Evolutionary conservation across 2,797 vertebrate species (phyloP).

Genomic region (Dermochelys coriacea): DNA sequence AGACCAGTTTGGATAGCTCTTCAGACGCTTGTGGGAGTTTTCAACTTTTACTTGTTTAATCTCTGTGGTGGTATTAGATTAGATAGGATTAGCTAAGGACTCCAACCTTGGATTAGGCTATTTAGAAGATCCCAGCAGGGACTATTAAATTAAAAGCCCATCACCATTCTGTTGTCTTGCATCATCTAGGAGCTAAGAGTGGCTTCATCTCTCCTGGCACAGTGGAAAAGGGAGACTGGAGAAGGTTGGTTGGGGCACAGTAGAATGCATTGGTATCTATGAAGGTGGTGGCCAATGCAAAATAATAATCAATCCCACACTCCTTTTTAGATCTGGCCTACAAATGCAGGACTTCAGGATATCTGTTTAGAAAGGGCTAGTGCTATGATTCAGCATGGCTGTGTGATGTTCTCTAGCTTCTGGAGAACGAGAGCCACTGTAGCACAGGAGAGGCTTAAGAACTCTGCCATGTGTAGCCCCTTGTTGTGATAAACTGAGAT

Average conservation of each 20-base stretch:
- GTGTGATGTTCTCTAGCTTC: neutral
- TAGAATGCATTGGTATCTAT: neutral
- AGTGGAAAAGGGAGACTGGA: neutral
- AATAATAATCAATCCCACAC: neutral
- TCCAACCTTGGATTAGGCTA: neutral
- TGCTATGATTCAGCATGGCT: neutral
- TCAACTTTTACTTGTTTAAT: accelerated
- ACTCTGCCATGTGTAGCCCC: neutral
- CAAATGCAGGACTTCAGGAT: neutral
- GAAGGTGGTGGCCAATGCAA: neutral
- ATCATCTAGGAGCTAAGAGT: neutral
- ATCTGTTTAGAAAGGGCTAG: accelerated
- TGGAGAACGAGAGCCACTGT: neutral
- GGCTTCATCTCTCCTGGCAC: neutral
- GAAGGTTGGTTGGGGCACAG: neutral
- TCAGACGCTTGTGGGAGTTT: neutral
- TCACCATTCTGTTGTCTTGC: neutral
- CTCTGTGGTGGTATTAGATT: accelerated
- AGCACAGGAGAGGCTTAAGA: neutral
- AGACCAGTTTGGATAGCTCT: neutral
- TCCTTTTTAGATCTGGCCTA: neutral
- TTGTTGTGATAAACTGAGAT: neutral
- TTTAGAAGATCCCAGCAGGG: accelerated
- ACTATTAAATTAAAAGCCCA: neutral
- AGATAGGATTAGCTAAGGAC: neutral